A percentile compares a stretch with the other conserved stretches of the same genome.
These are phyloP conservation scores for Echinarachnius parma DNA, from an alignment of 53 echinoderm and acorn worm genomes.

Conservation along the genomic window DNA sequence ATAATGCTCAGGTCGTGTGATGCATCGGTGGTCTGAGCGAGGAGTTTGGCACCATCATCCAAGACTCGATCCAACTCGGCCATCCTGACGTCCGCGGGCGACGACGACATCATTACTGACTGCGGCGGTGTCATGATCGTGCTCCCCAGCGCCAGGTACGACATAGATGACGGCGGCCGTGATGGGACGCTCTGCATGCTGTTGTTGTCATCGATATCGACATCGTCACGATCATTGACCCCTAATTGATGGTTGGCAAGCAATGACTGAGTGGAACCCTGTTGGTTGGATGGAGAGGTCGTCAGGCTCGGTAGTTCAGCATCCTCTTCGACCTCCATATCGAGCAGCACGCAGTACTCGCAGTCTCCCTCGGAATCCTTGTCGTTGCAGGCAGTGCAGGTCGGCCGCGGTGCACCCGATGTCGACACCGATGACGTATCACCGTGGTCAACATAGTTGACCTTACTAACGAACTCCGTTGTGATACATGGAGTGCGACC, in stretches of 20 bases:
- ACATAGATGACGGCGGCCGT: neutral
- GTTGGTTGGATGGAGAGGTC: neutral
- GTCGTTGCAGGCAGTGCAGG: slow-evolving; percentile 13
- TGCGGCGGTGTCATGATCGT: too few relatives aligned
- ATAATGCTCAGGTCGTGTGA: too few relatives aligned
- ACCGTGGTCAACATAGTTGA: too few relatives aligned
- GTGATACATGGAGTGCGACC: too few relatives aligned
- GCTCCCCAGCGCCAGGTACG: neutral
- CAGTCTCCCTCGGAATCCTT: slow-evolving; percentile 7
- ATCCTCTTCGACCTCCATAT: slow-evolving; percentile 8
- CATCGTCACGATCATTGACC: neutral
- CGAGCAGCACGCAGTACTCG: slow-evolving; percentile 32
- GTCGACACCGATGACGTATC: neutral
- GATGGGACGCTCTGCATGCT: neutral
- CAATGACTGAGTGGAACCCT: neutral
- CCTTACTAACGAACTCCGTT: too few relatives aligned
- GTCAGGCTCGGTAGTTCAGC: neutral
- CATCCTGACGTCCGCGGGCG: too few relatives aligned
- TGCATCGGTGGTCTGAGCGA: too few relatives aligned
- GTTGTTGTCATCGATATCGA: neutral
- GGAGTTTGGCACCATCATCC: too few relatives aligned
- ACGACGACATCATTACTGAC: too few relatives aligned
- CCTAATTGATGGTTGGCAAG: neutral
- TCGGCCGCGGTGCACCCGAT: neutral
- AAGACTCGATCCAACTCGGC: too few relatives aligned